A percentile compares a stretch with the other conserved stretches of the same genome.
Evolutionary conservation across 2,888 invertebrate genomes (phyloP).

Genomic region (Clusia tigrina): DNA sequence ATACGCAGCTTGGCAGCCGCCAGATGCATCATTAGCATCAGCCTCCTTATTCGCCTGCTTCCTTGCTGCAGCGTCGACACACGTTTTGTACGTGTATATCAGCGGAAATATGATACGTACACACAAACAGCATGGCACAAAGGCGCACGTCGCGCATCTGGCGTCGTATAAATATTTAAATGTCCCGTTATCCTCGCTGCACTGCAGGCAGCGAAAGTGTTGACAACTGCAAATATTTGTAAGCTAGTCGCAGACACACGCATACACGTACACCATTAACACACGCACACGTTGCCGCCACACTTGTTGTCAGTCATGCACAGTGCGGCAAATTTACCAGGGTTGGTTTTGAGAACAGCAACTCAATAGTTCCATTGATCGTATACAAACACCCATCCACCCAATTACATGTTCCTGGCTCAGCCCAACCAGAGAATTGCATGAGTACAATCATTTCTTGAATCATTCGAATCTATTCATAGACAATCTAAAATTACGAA

Average conservation of each 20-base stretch:
- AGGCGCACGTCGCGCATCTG: not conserved
- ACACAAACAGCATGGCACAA: not conserved
- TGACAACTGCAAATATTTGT: constrained; percentile 17
- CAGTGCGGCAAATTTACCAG: not conserved
- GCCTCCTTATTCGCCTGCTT: not conserved
- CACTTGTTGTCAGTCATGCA: not conserved
- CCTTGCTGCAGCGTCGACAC: not conserved
- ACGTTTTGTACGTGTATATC: not conserved
- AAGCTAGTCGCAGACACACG: not conserved
- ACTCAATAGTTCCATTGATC: too few relatives aligned
- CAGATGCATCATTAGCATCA: not conserved
- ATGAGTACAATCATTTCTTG: too few relatives aligned
- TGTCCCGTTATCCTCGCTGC: not conserved
- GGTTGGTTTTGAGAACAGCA: too few relatives aligned
- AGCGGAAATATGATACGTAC: not conserved
- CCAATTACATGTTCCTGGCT: too few relatives aligned
- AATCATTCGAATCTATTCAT: too few relatives aligned
- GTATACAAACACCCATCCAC: too few relatives aligned
- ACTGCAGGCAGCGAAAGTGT: constrained; percentile 18
- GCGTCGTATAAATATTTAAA: not conserved
- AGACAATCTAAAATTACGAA: too few relatives aligned
- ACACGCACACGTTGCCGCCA: not conserved
- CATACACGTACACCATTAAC: not conserved
- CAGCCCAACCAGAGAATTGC: too few relatives aligned
- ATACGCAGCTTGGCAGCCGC: not conserved